Conservation (phyloP, 2,797 vertebrate genomes). For the Euthynnus affinis region DNA sequence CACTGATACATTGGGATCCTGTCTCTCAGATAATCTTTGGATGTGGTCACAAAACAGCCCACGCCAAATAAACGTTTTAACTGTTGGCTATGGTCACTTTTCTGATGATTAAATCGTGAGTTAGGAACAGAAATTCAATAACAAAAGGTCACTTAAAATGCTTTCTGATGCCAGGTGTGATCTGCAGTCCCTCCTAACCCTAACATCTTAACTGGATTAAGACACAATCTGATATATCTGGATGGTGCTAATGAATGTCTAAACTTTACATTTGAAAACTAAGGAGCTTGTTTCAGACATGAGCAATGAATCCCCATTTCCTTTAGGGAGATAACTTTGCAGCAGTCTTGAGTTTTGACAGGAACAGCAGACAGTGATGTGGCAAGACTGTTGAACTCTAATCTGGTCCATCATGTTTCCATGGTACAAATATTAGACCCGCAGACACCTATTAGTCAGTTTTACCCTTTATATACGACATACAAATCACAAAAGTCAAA, state of each 20-base stretch:
- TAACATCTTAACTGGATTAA: background rate
- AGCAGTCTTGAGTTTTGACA: background rate
- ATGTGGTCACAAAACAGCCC: background rate
- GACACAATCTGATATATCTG: background rate
- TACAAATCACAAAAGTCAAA: constrained; percentile 33
- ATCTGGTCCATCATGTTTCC: background rate
- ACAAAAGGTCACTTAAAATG: constrained; percentile 2
- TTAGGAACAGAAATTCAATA: background rate
- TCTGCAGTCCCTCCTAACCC: background rate
- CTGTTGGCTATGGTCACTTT: background rate
- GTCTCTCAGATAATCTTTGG: background rate
- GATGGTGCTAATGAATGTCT: background rate
- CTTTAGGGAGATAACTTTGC: background rate
- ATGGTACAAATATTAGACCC: background rate
- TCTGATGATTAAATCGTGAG: background rate
- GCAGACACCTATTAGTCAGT: background rate
- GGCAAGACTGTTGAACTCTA: background rate
- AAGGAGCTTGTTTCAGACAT: background rate
- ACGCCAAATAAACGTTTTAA: background rate
- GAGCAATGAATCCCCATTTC: background rate
- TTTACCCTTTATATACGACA: background rate
- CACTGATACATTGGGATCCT: background rate
- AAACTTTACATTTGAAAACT: background rate
- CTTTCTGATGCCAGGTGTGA: background rate
- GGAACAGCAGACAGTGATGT: background rate